These are phyloP conservation scores for Chionomys nivalis DNA, from an alignment of 2,113 vertebrate species.

Conservation along the genomic window DNA sequence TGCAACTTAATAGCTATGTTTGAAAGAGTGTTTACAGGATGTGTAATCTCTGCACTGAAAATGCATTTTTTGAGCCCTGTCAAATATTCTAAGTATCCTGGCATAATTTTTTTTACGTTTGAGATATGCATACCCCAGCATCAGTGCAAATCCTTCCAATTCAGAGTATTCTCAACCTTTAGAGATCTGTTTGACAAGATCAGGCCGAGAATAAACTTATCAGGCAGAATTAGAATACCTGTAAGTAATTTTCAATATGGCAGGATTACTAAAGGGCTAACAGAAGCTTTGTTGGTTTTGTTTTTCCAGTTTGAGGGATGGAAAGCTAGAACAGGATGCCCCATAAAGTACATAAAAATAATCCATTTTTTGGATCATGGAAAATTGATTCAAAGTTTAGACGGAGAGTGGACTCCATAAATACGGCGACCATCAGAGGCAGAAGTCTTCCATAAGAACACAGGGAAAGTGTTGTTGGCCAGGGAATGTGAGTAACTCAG, in stretches of 20 bases:
- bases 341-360: constrained; percentile 2
- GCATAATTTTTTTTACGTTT: constrained; percentile 11
- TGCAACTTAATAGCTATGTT: background rate
- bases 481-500: background rate
- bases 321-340: background rate
- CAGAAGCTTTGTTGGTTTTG: background rate
- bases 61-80: background rate
- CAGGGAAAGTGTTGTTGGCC: background rate
- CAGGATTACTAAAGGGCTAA: background rate
- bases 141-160: background rate
- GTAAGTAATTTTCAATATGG: background rate
- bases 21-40: background rate
- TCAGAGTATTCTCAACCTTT: background rate
- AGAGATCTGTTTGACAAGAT: background rate
- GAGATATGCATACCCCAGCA: background rate
- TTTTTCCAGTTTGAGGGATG: background rate
- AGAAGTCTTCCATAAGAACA: constrained; percentile 7
- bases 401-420: background rate
- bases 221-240: background rate
- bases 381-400: background rate
- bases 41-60: background rate
- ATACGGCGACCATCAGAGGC: background rate
- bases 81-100: background rate
- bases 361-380: background rate
- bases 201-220: background rate